These are phyloP conservation scores for Oedothorax gibbosus DNA, from an alignment of 1,140 invertebrate genomes.

Conservation along the genomic window DNA sequence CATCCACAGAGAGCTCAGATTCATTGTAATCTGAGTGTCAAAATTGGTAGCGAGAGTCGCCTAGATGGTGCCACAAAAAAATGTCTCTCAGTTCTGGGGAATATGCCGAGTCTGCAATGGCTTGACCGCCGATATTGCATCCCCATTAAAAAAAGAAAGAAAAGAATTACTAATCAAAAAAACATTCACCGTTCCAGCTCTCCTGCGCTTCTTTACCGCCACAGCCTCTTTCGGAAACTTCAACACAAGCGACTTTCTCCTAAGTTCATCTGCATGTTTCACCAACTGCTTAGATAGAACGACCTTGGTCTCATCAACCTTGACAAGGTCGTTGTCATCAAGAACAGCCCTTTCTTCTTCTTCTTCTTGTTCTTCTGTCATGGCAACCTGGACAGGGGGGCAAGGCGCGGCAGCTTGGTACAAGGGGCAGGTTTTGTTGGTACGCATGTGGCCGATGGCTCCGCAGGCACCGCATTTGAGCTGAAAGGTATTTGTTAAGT, in stretches of 20 bases:
- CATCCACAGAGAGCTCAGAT: too few relatives aligned
- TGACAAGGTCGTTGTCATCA: slow-evolving; percentile 83
- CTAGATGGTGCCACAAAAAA: too few relatives aligned
- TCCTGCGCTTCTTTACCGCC: slow-evolving; percentile 74
- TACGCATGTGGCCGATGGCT: slow-evolving; percentile 82
- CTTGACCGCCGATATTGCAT: too few relatives aligned
- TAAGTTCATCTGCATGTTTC: slow-evolving; percentile 84
- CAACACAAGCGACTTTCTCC: slow-evolving; percentile 81
- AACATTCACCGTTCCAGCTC: slow-evolving; percentile 72
- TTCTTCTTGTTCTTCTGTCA: slow-evolving; percentile 85
- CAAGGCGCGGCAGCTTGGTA: slow-evolving; percentile 78
- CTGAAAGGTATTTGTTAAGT: slow-evolving; percentile 65
- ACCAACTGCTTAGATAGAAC: slow-evolving; percentile 65
- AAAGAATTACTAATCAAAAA: too few relatives aligned
- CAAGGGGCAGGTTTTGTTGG: slow-evolving; percentile 95
- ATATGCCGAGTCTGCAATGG: too few relatives aligned
- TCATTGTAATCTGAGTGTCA: too few relatives aligned
- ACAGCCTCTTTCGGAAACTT: slow-evolving; percentile 86
- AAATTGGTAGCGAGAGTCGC: too few relatives aligned
- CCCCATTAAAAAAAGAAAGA: too few relatives aligned
- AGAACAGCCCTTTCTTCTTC: slow-evolving; percentile 82
- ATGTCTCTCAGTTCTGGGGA: too few relatives aligned
- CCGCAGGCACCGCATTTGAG: slow-evolving; percentile 97
- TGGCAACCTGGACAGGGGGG: slow-evolving; percentile 79
- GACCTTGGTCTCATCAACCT: slow-evolving; percentile 82